Conservation (phyloP, 1,140 invertebrate genomes). For the Lordiphosa clarofinis region DNA sequence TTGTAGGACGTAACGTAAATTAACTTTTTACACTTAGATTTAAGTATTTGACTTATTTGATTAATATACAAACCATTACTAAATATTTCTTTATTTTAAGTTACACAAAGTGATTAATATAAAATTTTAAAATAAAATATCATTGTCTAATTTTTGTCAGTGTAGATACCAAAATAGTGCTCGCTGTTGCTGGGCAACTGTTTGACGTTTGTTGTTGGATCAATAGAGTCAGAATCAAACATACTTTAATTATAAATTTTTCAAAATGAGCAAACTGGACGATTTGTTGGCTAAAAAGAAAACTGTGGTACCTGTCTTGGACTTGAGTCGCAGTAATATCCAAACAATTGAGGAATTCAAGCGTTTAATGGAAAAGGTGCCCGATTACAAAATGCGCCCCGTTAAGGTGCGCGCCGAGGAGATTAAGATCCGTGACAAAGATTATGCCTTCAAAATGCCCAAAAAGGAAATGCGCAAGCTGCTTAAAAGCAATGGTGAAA, state of each 20-base stretch:
- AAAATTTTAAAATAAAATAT: too few species aligned
- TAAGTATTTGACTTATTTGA: too few species aligned
- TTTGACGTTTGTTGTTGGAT: constrained; percentile 29
- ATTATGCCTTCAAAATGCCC: constrained; percentile 81
- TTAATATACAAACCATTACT: too few species aligned
- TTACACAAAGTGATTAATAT: too few species aligned
- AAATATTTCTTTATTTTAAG: too few species aligned
- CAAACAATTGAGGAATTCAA: constrained; percentile 90
- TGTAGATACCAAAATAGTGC: too few species aligned
- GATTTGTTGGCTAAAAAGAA: constrained; percentile 90
- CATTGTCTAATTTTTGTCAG: too few species aligned
- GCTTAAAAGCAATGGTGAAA: constrained; percentile 60
- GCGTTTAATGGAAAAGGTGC: constrained; percentile 89
- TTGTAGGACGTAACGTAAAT: too few species aligned
- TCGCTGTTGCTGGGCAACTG: too few species aligned
- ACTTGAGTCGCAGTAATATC: constrained; percentile 89
- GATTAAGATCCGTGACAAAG: constrained; percentile 84
- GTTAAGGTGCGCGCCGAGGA: constrained; percentile 88
- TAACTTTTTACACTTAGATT: too few species aligned
- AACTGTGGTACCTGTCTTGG: constrained; percentile 89
- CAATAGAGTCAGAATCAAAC: constrained; percentile 16
- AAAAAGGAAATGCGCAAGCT: constrained; percentile 72
- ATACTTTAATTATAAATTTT: background rate
- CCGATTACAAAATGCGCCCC: constrained; percentile 92
- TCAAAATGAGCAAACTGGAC: constrained; percentile 85